A percentile compares a stretch with the other conserved stretches of the same genome.
Conservation (phyloP, 1,140 invertebrate genomes). For the Caenorhabditis tropicalis region DNA sequence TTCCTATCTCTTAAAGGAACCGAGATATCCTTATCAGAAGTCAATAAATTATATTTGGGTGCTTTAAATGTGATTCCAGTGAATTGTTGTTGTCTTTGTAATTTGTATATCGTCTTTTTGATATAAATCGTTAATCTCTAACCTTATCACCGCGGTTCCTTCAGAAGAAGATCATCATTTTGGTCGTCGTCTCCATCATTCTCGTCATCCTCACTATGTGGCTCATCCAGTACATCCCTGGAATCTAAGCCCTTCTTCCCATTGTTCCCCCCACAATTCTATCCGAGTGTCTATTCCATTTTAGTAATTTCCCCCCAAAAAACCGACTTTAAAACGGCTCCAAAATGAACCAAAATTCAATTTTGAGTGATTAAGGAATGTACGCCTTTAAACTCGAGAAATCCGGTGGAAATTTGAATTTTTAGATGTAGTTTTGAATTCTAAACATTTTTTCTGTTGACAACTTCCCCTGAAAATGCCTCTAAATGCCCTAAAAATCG, state of each 20-base stretch:
- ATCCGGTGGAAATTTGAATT: too few relatives aligned
- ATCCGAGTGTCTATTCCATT: not conserved
- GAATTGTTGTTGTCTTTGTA: not conserved
- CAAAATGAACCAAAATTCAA: conserved; percentile 27
- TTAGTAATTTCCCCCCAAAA: not conserved
- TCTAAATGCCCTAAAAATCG: too few relatives aligned
- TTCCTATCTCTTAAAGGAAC: too few relatives aligned
- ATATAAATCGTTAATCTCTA: not conserved
- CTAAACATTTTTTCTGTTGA: too few relatives aligned
- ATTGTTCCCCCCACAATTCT: not conserved
- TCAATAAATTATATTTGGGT: not conserved
- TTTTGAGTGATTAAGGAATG: too few relatives aligned
- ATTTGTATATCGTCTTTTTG: not conserved
- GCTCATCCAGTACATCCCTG: conserved; percentile 68
- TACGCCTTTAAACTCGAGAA: too few relatives aligned
- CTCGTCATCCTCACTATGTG: conserved; percentile 80
- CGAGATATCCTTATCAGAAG: too few relatives aligned
- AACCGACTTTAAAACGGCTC: conserved; percentile 42
- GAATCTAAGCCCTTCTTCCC: conserved; percentile 10
- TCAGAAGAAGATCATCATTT: conserved; percentile 99
- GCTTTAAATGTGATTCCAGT: conserved; percentile 4
- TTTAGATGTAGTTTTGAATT: not conserved
- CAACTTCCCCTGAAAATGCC: too few relatives aligned
- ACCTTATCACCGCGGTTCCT: conserved; percentile 68
- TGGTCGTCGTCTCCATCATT: conserved; percentile 91